A percentile compares a stretch with the other conserved stretches of the same genome.
phyloP scores from a whole-genome alignment of 2,113 vertebrate genomes.

The Elephas maximus region DNA sequence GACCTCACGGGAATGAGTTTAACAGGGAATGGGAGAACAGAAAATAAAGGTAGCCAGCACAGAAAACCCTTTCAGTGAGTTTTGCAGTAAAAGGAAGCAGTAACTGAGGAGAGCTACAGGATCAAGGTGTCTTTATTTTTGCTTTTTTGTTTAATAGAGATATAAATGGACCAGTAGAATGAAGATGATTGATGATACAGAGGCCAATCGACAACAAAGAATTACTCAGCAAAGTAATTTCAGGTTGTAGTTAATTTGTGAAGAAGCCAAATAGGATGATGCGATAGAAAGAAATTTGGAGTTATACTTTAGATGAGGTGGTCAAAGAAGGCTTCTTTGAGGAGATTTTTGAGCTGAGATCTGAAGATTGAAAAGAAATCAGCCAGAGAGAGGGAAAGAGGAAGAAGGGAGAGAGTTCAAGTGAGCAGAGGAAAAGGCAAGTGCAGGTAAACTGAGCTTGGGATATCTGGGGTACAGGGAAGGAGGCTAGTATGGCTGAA shows the following conservation, averaged over 20 bases:
- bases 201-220: not conserved
- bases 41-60: not conserved
- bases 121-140: not conserved
- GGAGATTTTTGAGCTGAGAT: not conserved
- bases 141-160: not conserved
- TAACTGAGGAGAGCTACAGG: not conserved
- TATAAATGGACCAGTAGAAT: not conserved
- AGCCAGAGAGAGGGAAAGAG: not conserved
- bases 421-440: not conserved
- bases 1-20: not conserved
- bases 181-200: not conserved
- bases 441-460: not conserved
- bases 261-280: not conserved
- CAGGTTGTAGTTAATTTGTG: not conserved
- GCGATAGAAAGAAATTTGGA: not conserved
- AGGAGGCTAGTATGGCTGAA: not conserved
- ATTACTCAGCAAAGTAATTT: not conserved
- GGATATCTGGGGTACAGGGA: not conserved
- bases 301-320: not conserved
- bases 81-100: not conserved
- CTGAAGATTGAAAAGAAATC: not conserved
- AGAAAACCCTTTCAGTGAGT: not conserved
- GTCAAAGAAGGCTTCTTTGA: not conserved
- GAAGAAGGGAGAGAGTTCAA: not conserved
- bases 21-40: not conserved